Conservation (phyloP, 2,797 vertebrate genomes). For the Synanceia verrucosa region DNA sequence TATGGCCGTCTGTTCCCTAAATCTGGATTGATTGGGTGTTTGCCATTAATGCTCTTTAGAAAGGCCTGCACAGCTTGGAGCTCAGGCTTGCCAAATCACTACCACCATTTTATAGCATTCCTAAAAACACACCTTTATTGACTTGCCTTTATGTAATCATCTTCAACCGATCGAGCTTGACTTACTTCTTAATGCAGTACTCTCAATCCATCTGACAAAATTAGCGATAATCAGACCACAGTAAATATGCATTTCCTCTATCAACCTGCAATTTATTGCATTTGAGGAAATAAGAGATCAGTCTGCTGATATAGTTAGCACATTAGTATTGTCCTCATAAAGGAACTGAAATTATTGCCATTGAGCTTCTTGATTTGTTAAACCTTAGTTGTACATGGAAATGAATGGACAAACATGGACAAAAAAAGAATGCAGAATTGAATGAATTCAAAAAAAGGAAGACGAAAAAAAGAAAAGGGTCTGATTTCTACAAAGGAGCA, state of each 20-base stretch:
- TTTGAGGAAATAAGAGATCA: not conserved
- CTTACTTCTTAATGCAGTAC: not conserved
- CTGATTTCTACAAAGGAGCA: conserved; percentile 46
- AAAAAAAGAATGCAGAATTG: conserved; percentile 16
- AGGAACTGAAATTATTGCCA: conserved; percentile 33
- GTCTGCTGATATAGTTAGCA: not conserved
- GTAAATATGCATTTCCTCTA: not conserved
- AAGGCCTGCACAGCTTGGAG: not conserved
- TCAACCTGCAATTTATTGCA: not conserved
- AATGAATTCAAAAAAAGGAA: conserved; percentile 32
- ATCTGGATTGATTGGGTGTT: conserved; percentile 12
- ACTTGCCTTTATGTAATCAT: conserved; percentile 9
- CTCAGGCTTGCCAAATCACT: not conserved
- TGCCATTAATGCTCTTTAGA: conserved; percentile 31
- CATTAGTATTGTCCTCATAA: conserved; percentile 45
- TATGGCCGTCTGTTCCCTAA: conserved; percentile 3
- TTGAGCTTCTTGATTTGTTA: conserved; percentile 39
- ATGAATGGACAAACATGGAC: conserved; percentile 52
- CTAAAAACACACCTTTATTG: conserved; percentile 13
- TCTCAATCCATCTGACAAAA: not conserved
- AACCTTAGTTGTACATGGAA: conserved; percentile 50
- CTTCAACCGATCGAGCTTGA: conserved; percentile 23
- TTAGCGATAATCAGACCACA: not conserved
- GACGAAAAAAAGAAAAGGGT: conserved; percentile 17
- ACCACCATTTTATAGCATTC: conserved; percentile 9